These are phyloP conservation scores for Phyllostomus discolor DNA, from an alignment of 2,113 vertebrate species.

Conservation along the genomic window DNA sequence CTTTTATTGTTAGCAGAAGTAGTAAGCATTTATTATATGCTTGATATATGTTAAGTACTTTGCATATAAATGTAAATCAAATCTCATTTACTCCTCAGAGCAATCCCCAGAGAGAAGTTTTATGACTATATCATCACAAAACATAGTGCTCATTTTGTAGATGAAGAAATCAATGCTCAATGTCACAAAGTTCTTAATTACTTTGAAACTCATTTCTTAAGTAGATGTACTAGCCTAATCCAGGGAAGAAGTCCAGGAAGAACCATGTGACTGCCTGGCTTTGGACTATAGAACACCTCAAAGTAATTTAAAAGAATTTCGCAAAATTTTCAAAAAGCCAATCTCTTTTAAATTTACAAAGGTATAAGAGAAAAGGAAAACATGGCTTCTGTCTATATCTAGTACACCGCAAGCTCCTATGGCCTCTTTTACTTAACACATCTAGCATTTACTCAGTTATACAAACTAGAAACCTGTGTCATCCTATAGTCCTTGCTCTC, in stretches of 20 bases:
- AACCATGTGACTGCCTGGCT: neutral
- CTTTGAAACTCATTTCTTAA: constrained; percentile 25
- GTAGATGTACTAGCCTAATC: neutral
- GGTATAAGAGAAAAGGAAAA: neutral
- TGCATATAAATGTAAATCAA: neutral
- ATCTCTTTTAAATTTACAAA: constrained; percentile 7
- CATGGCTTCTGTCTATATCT: neutral
- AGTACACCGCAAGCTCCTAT: neutral
- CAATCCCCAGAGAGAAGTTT: neutral
- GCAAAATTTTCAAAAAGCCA: neutral
- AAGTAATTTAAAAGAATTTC: neutral
- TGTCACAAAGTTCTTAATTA: neutral
- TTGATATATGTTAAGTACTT: neutral
- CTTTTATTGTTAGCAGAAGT: constrained; percentile 33
- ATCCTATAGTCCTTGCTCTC: neutral
- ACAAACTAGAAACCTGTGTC: neutral
- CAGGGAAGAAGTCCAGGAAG: neutral
- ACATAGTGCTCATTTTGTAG: neutral
- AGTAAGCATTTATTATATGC: neutral
- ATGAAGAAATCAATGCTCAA: neutral
- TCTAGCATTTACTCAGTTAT: neutral
- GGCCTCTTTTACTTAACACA: neutral
- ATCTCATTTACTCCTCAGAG: neutral
- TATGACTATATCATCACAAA: neutral
- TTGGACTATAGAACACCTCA: neutral